Percentiles rank a stretch among this genome's conserved stretches.
phyloP scores from a whole-genome alignment of 2,888 invertebrate genomes.

The Shargacucullia verbasci region DNA sequence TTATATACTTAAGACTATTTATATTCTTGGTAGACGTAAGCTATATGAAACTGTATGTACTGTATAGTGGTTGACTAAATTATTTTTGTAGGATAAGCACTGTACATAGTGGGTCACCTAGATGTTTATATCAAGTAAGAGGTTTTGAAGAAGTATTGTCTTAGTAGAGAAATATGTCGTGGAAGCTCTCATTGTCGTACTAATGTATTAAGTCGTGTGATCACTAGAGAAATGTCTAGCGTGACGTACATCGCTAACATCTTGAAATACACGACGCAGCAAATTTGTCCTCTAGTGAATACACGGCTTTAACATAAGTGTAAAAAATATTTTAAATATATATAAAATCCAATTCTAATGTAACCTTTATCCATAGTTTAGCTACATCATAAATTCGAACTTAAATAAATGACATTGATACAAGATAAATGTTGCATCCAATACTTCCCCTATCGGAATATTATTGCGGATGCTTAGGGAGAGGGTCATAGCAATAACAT shows the following conservation, averaged over 20 bases:
- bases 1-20: slow-evolving; percentile 74
- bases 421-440: slow-evolving; percentile 19
- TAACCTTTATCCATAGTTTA: slow-evolving; percentile 9
- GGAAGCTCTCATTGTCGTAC: slow-evolving; percentile 66
- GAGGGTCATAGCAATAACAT: slow-evolving; percentile 50
- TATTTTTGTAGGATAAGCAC: slow-evolving; percentile 88
- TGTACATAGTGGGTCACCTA: slow-evolving; percentile 84
- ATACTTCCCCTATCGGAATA: slow-evolving; percentile 39
- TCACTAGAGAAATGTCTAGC: too few relatives aligned
- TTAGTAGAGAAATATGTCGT: slow-evolving; percentile 70
- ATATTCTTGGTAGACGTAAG: slow-evolving; percentile 73
- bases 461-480: slow-evolving; percentile 29
- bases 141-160: slow-evolving; percentile 72
- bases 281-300: too few relatives aligned
- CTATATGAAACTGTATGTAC: slow-evolving; percentile 76
- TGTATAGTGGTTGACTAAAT: slow-evolving; percentile 87
- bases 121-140: slow-evolving; percentile 80
- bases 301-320: too few relatives aligned
- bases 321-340: too few relatives aligned
- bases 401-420: slow-evolving; percentile 28
- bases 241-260: too few relatives aligned
- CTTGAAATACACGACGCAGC: too few relatives aligned
- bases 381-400: slow-evolving; percentile 31
- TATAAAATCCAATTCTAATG: too few relatives aligned
- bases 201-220: slow-evolving; percentile 11